A percentile compares a stretch with the other conserved stretches of the same genome.
Conservation (phyloP, 2,888 invertebrate species). For the Lycia hirtaria region DNA sequence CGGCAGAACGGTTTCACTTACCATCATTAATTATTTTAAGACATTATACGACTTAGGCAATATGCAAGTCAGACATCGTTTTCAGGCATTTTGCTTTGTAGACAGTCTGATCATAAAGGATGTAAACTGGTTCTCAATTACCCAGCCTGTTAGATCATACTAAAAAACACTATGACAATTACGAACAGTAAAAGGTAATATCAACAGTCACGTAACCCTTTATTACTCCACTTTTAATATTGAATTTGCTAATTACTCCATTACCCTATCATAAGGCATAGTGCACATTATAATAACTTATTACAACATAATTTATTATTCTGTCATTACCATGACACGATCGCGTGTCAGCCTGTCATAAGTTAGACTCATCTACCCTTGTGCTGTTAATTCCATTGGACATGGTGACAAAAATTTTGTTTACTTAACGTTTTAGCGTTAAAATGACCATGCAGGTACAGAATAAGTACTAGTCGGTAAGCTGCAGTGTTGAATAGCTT, state of each 20-base stretch:
- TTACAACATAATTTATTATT: slow-evolving; percentile 84
- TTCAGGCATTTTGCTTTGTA: no score
- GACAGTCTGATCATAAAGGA: no score
- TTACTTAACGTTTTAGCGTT: slow-evolving; percentile 66
- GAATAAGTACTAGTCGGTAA: slow-evolving; percentile 38
- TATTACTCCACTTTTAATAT: slow-evolving; percentile 67
- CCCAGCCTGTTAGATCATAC: no score
- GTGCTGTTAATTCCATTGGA: slow-evolving; percentile 79
- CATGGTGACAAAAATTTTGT: slow-evolving; percentile 84
- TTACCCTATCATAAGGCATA: slow-evolving; percentile 66
- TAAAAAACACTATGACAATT: background rate
- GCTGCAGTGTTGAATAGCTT: slow-evolving; percentile 47
- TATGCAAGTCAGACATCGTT: no score
- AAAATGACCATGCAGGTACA: slow-evolving; percentile 63
- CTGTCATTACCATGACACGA: slow-evolving; percentile 80
- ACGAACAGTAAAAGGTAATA: background rate
- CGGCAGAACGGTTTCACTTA: no score
- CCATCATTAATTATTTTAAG: no score
- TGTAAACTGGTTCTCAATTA: no score
- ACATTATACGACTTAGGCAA: no score
- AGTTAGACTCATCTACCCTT: slow-evolving; percentile 69
- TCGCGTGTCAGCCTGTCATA: slow-evolving; percentile 79
- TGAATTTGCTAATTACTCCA: slow-evolving; percentile 77
- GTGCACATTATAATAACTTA: slow-evolving; percentile 82
- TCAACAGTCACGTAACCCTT: slow-evolving; percentile 56